Evolutionary conservation across 2,113 vertebrate species (phyloP), one percentile per base, ranked within the genome.

Genomic region (Nettapus auritus): DNA sequence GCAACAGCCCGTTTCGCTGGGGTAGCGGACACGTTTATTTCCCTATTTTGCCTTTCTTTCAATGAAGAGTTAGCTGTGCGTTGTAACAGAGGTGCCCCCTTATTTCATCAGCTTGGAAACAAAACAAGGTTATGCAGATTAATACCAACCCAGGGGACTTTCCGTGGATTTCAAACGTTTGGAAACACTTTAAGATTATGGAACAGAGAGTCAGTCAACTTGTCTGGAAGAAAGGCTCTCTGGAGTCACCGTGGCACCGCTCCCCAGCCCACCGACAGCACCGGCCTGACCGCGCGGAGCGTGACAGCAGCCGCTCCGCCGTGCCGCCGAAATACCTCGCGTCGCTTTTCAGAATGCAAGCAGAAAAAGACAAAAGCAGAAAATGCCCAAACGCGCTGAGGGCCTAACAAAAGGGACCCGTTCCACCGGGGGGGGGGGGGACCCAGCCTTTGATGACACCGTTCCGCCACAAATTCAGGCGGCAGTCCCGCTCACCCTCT

Each of bases 311-410:
- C 55, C 16, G 68, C 60, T 73, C 3, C 0, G 6, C 87, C 14
- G 88, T 44, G 93, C 86, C 93, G 91, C 95, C 64, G 21, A 7
- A 93, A 46, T 74, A 59, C 88, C 88, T 90, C 86, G 29, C 2
- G 62, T 9, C n/a, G 71, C 8, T 38, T 46, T 90, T 63, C 75
- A 59, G 26, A 91, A 93, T 69, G 92, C 83, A 78, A 93, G 86
- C 74, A 50, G 13, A 5, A 11, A 26, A 80, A 74, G 34, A 83
- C 80, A 87, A 91, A 96, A 96, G 75, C 42, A 13, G 75, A 62
- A 95, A 95, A 94, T 8, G 50, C 84, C 94, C 71, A 93, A 80
- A 85, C n/a, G 64, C 36, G 26, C 31, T 62, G 31, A 67, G 89
- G 86, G 81, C 93, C 92, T 80, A 79, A 84, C 82, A 92, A 91